A percentile compares a stretch with the other conserved stretches of the same genome.
Evolutionary conservation across 2,888 invertebrate genomes (phyloP).

Genomic region (Gari tellinella): DNA sequence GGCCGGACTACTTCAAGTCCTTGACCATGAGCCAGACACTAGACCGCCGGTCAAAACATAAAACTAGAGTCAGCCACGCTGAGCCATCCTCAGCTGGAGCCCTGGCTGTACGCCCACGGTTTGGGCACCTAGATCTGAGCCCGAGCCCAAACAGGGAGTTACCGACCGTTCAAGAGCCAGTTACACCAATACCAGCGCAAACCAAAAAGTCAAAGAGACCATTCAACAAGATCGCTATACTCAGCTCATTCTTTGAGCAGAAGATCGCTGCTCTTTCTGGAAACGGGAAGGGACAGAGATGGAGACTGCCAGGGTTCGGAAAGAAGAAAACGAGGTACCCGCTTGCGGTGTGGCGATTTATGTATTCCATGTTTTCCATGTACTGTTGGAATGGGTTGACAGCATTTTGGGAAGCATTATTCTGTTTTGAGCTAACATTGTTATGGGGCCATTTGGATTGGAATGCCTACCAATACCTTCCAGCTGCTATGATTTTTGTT

Average conservation of each 20-base stretch:
- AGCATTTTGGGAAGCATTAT: no score
- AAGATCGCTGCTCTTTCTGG: constrained; percentile 69
- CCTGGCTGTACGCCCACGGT: constrained; percentile 47
- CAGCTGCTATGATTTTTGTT: no score
- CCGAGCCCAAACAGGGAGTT: constrained; percentile 44
- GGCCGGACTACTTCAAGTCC: constrained; percentile 69
- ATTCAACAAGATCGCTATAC: constrained; percentile 78
- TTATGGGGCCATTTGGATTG: no score
- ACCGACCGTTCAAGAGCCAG: constrained; percentile 39
- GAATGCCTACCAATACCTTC: no score
- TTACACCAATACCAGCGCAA: constrained; percentile 13
- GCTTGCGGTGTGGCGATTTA: background rate
- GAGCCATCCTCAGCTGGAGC: constrained; percentile 16
- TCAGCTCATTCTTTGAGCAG: constrained; percentile 79
- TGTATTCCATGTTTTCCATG: no score
- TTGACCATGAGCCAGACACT: constrained; percentile 77
- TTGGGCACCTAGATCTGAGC: constrained; percentile 38
- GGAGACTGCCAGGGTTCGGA: constrained; percentile 15
- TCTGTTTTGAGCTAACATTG: no score
- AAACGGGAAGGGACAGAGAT: constrained; percentile 23
- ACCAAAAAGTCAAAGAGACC: constrained; percentile 48
- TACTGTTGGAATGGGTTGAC: no score
- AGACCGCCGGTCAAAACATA: constrained; percentile 61
- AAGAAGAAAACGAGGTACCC: constrained; percentile 18
- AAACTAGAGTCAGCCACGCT: background rate